These are phyloP conservation scores for Synergus gifuensis DNA, from an alignment of 2,888 invertebrate genomes.

Conservation along the genomic window DNA sequence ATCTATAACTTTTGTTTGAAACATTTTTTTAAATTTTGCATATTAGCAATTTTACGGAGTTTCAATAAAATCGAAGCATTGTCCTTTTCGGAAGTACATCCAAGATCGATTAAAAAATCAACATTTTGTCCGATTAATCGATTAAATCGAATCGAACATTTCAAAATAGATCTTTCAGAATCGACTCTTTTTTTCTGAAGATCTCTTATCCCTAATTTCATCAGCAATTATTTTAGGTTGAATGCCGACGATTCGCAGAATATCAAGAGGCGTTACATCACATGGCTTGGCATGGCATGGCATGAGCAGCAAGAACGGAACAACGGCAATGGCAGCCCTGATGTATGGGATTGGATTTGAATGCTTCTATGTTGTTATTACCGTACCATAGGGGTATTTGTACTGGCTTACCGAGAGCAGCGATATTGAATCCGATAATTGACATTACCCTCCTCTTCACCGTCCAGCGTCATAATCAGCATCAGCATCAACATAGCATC, in stretches of 20 bases:
- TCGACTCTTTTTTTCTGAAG: too few relatives aligned
- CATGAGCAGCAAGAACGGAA: conserved; percentile 54
- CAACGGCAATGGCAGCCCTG: conserved; percentile 54
- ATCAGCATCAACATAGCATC: conserved; percentile 33
- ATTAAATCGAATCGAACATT: too few relatives aligned
- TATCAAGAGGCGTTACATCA: conserved; percentile 42
- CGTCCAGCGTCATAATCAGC: conserved; percentile 47
- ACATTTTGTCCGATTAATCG: too few relatives aligned
- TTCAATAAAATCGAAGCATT: too few relatives aligned
- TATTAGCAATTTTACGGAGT: too few relatives aligned
- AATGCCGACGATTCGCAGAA: conserved; percentile 49
- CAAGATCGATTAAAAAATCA: too few relatives aligned
- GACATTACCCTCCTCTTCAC: conserved; percentile 68
- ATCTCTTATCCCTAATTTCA: neutral
- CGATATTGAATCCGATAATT: conserved; percentile 77
- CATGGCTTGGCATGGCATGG: too few relatives aligned
- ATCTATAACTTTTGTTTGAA: too few relatives aligned
- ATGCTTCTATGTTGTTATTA: conserved; percentile 75
- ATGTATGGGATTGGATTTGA: conserved; percentile 65
- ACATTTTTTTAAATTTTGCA: too few relatives aligned
- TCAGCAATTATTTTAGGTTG: neutral
- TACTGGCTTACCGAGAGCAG: conserved; percentile 76
- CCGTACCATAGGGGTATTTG: conserved; percentile 76
- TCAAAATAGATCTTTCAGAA: too few relatives aligned
- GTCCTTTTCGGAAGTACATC: too few relatives aligned